phyloP scores from a whole-genome alignment of 2,888 invertebrate genomes.

The Lasioglossum calceatum region DNA sequence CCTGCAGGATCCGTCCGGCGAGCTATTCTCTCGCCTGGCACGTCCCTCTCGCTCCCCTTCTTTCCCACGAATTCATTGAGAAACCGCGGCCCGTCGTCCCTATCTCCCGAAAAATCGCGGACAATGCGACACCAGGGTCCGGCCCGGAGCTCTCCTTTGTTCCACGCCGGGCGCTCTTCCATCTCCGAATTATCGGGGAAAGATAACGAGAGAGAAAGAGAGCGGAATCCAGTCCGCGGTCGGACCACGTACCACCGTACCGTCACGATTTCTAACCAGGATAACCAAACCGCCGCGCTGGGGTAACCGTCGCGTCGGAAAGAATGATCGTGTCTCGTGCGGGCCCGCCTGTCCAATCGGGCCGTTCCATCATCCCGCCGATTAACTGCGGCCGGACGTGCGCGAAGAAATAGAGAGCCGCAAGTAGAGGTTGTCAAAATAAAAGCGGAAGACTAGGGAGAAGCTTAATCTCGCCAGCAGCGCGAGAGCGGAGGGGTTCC shows the following conservation, averaged over 20 bases:
- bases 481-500: conserved; percentile 27
- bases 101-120: conserved; percentile 70
- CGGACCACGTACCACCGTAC: not conserved
- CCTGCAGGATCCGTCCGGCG: not conserved
- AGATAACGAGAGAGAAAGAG: conserved; percentile 56
- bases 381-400: not conserved
- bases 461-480: conserved; percentile 51
- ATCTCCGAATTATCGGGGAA: conserved; percentile 60
- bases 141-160: conserved; percentile 47
- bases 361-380: conserved; percentile 14
- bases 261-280: not conserved
- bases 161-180: conserved; percentile 45
- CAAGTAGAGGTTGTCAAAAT: conserved; percentile 57
- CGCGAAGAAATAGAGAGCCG: conserved; percentile 37
- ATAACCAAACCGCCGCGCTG: not conserved
- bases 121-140: conserved; percentile 62
- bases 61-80: conserved; percentile 62
- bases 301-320: not conserved
- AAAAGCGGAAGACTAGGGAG: conserved; percentile 30
- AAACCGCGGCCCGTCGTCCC: conserved; percentile 54
- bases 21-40: not conserved
- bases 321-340: conserved; percentile 11
- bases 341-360: not conserved
- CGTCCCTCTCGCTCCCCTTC: conserved; percentile 13
- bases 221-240: not conserved